Evolutionary conservation across 2,113 vertebrate genomes (phyloP).

Genomic region (Globicephala melas): DNA sequence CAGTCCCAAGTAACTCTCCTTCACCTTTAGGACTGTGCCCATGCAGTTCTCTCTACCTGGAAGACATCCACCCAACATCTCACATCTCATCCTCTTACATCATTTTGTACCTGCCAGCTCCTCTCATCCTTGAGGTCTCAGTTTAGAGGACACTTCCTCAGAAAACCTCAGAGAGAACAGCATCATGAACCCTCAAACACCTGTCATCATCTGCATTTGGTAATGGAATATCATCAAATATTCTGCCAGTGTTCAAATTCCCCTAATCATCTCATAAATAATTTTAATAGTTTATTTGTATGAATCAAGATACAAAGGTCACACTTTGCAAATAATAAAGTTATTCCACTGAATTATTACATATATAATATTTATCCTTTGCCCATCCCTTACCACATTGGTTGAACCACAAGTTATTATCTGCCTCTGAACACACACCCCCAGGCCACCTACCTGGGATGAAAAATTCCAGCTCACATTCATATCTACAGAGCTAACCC

Average conservation of each 20-base stretch:
- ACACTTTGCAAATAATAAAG: not conserved
- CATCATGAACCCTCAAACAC: not conserved
- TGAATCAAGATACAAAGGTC: not conserved
- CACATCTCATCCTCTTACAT: not conserved
- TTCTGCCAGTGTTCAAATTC: not conserved
- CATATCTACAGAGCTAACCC: not conserved
- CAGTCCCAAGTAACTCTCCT: not conserved
- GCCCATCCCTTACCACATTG: not conserved
- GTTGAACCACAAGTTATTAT: not conserved
- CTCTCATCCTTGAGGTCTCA: not conserved
- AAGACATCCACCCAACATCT: not conserved
- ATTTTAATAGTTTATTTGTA: not conserved
- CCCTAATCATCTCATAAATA: not conserved
- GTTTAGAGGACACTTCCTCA: not conserved
- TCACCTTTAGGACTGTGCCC: not conserved
- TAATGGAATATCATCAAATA: not conserved
- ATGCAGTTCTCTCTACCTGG: not conserved
- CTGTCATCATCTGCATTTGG: not conserved
- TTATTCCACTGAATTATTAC: not conserved
- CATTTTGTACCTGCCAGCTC: not conserved
- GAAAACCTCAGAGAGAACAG: not conserved
- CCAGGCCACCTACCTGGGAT: not conserved
- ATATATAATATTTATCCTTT: not conserved
- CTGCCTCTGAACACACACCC: not conserved
- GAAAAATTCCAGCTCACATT: not conserved